phyloP scores from a whole-genome alignment of 2,113 vertebrate genomes.

The Seriola rivoliana region DNA sequence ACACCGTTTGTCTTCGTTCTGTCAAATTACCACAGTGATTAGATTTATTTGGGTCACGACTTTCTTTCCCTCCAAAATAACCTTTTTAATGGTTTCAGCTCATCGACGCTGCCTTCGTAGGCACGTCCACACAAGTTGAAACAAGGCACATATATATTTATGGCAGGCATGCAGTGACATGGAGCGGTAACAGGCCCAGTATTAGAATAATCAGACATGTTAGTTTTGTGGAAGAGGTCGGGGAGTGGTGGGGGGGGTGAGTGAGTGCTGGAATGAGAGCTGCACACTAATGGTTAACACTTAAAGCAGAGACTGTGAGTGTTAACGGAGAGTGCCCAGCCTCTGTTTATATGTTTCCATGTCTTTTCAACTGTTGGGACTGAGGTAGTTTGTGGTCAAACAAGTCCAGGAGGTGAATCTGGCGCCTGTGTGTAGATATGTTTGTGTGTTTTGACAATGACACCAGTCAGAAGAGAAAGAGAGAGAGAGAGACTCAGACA shows the following conservation, averaged over 20 bases:
- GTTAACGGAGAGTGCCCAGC: constrained; percentile 15
- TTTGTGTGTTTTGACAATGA: constrained; percentile 1
- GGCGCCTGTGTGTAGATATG: not conserved
- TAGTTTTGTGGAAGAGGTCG: constrained; percentile 9
- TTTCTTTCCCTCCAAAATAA: not conserved
- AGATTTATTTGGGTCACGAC: constrained; percentile 11
- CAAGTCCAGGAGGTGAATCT: constrained; percentile 10
- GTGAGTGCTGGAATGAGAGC: constrained; percentile 13
- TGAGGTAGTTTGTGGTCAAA: constrained; percentile 20
- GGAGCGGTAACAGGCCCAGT: constrained; percentile 33
- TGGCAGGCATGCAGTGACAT: constrained; percentile 68
- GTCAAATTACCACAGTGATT: constrained; percentile 4
- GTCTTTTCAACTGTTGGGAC: constrained; percentile 9
- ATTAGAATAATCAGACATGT: constrained; percentile 40
- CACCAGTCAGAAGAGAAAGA: not conserved
- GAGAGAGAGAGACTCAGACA: not conserved
- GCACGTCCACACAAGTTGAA: constrained; percentile 55
- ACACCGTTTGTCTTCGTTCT: no score
- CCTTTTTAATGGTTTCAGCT: constrained; percentile 16
- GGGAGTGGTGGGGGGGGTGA: no score
- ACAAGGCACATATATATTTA: constrained; percentile 63
- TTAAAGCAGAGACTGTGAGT: constrained; percentile 16
- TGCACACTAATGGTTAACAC: constrained; percentile 56
- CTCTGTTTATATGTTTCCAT: constrained; percentile 21
- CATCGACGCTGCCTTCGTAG: constrained; percentile 11